Percentiles rank a stretch among this genome's conserved stretches.
Evolutionary conservation across 2,888 invertebrate genomes (phyloP).

Genomic region (Noctua pronuba): DNA sequence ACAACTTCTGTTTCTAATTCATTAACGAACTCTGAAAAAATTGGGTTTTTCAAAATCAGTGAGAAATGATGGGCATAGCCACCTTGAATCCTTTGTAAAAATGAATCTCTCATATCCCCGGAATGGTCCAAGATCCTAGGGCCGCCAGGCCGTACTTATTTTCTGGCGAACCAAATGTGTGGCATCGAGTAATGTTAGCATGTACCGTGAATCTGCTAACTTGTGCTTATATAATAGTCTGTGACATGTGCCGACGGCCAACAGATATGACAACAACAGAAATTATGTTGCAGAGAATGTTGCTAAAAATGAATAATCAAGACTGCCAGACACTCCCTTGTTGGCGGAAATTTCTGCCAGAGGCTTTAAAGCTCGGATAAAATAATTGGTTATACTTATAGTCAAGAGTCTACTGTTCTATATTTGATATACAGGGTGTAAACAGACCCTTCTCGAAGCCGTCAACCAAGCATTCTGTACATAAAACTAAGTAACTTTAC

Average conservation of each 20-base stretch:
- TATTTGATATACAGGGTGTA: too few relatives aligned
- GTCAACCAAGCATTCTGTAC: too few relatives aligned
- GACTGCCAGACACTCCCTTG: background rate
- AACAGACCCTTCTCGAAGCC: too few relatives aligned
- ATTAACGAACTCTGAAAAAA: background rate
- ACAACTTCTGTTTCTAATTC: background rate
- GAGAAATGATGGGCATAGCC: background rate
- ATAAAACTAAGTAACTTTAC: too few relatives aligned
- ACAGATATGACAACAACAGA: too few relatives aligned
- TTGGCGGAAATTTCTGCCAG: too few relatives aligned
- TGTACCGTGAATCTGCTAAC: background rate
- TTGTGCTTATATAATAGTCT: too few relatives aligned
- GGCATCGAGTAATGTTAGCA: background rate
- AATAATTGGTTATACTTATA: too few relatives aligned
- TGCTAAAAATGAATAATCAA: background rate
- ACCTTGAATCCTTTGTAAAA: conserved; percentile 9
- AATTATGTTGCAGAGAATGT: background rate
- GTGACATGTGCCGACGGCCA: too few relatives aligned
- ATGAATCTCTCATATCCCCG: background rate
- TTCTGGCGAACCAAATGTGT: background rate
- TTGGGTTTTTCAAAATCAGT: background rate
- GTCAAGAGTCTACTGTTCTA: too few relatives aligned
- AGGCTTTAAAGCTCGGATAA: background rate
- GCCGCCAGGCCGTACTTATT: background rate
- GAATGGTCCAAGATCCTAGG: background rate